These are phyloP conservation scores for Himantopus leucocephalus DNA, from an alignment of 2,113 vertebrate genomes.

Conservation along the genomic window DNA sequence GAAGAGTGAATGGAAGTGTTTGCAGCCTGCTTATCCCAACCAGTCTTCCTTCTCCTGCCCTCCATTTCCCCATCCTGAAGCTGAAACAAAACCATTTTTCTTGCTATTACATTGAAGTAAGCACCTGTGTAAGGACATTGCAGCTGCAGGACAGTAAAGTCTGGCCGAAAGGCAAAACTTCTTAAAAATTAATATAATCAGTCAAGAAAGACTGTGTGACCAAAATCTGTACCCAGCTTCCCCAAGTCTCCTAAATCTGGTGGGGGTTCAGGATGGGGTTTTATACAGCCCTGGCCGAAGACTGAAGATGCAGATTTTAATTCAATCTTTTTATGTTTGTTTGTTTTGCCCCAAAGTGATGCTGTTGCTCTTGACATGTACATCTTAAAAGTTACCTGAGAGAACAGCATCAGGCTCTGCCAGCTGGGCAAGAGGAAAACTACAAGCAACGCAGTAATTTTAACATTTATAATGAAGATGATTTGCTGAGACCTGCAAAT, in stretches of 20 bases:
- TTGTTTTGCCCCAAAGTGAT: neutral
- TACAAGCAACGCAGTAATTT: neutral
- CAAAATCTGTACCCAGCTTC: neutral
- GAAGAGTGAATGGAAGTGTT: neutral
- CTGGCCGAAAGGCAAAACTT: neutral
- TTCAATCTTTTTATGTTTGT: neutral
- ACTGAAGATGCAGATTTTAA: neutral
- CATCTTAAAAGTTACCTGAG: neutral
- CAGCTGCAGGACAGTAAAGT: neutral
- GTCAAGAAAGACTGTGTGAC: neutral
- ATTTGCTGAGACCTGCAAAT: neutral
- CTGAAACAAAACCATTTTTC: neutral
- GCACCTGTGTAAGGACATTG: neutral
- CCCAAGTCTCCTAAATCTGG: neutral
- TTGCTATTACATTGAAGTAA: neutral
- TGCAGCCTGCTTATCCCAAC: neutral
- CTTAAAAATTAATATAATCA: neutral
- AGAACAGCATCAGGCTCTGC: neutral
- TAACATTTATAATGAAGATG: neutral
- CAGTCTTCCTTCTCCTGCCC: neutral
- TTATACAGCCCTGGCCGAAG: neutral
- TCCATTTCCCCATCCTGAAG: neutral
- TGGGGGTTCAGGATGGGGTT: neutral
- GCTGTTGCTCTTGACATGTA: fast-evolving
- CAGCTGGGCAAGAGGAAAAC: neutral